Evolutionary conservation across 2,113 vertebrate genomes (phyloP).

Genomic region (Megatriorchis doriae): DNA sequence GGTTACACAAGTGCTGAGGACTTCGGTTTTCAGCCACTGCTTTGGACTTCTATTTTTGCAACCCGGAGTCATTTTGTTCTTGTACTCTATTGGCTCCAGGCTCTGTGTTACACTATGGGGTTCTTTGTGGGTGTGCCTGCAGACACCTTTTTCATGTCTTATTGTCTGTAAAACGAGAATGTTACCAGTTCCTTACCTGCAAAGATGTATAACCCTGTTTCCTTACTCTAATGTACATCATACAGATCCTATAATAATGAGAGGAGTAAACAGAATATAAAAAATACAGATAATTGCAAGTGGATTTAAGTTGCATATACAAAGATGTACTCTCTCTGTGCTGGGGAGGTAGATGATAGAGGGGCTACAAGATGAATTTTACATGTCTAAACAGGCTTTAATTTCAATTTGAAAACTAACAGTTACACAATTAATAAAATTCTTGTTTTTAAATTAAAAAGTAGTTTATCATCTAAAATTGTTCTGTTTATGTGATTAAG

Average conservation of each 20-base stretch:
- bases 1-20: background rate
- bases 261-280: background rate
- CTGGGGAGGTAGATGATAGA: background rate
- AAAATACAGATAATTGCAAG: background rate
- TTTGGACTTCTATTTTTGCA: background rate
- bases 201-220: background rate
- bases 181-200: background rate
- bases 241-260: background rate
- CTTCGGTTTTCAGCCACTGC: background rate
- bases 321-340: background rate
- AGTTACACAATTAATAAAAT: background rate
- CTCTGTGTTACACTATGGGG: background rate
- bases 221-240: background rate
- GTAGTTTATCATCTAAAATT: background rate
- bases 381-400: background rate
- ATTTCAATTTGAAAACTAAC: background rate
- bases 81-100: background rate
- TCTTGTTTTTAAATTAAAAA: background rate
- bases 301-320: background rate
- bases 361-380: background rate
- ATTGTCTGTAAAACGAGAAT: background rate
- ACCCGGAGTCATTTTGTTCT: background rate
- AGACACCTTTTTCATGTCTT: background rate
- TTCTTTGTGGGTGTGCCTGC: background rate
- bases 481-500: background rate